These are phyloP conservation scores for Cyclopterus lumpus DNA, from an alignment of 2,797 vertebrate genomes.

Conservation along the genomic window DNA sequence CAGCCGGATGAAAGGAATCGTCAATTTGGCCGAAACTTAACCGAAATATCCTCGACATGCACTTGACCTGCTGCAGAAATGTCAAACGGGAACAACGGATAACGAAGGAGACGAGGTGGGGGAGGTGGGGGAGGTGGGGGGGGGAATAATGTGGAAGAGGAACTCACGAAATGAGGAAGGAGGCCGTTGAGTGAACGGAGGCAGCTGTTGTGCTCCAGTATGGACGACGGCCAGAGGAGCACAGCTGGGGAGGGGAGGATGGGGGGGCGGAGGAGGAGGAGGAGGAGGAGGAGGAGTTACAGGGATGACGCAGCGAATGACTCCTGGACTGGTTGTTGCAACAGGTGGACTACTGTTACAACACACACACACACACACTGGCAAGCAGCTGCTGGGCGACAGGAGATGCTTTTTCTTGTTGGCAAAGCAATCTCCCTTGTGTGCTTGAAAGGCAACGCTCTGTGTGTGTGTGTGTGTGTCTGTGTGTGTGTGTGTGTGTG, in stretches of 20 bases:
- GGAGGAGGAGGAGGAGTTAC: too few relatives aligned
- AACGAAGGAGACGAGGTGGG: slow-evolving; percentile 3
- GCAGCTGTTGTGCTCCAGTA: slow-evolving; percentile 60
- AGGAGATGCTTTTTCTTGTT: slow-evolving; percentile 63
- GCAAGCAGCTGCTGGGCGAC: slow-evolving; percentile 71
- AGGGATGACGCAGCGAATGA: slow-evolving; percentile 53
- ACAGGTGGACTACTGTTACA: slow-evolving; percentile 79
- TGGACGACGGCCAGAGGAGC: slow-evolving; percentile 53
- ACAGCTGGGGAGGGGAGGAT: slow-evolving; percentile 62
- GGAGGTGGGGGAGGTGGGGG: not conserved
- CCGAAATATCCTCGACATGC: not conserved
- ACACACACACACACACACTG: slow-evolving; percentile 38
- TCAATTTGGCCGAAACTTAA: not conserved
- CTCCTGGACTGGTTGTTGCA: slow-evolving; percentile 60
- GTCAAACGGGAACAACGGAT: slow-evolving; percentile 19
- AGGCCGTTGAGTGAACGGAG: slow-evolving; percentile 38
- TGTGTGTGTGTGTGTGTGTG: slow-evolving; percentile 31
- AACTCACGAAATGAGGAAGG: slow-evolving; percentile 62
- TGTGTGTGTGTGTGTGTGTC: slow-evolving; percentile 14
- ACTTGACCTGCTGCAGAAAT: slow-evolving; percentile 6
- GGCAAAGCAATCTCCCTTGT: slow-evolving; percentile 58
- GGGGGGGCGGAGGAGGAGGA: too few relatives aligned
- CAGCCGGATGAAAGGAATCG: not conserved
- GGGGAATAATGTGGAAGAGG: slow-evolving; percentile 60
- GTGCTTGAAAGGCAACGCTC: slow-evolving; percentile 50